These are phyloP conservation scores for Synergus laeviventris DNA, from an alignment of 2,888 invertebrate genomes.

Conservation along the genomic window DNA sequence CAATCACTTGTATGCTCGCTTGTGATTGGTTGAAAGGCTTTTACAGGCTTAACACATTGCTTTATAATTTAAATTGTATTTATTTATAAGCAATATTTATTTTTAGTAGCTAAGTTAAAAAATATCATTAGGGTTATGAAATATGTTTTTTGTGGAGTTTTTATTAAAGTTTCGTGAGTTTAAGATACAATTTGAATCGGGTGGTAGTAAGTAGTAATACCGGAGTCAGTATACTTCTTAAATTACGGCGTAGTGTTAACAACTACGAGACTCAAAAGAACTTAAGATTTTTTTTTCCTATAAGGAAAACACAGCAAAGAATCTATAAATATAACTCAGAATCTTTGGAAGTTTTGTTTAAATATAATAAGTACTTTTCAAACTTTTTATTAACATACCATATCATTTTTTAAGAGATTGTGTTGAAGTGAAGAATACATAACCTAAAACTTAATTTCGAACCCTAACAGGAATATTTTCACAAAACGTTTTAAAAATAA, in stretches of 20 bases:
- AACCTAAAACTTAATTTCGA: no score
- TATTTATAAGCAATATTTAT: not conserved
- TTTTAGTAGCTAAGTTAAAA: not conserved
- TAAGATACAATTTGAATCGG: not conserved
- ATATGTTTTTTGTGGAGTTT: not conserved
- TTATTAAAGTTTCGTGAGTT: not conserved
- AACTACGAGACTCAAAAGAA: not conserved
- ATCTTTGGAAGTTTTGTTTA: not conserved
- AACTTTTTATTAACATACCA: no score
- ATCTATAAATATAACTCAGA: not conserved
- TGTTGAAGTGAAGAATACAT: no score
- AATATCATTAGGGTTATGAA: not conserved
- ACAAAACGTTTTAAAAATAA: not conserved
- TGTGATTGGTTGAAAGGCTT: constrained; percentile 1
- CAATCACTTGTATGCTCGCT: not conserved
- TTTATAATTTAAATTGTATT: not conserved
- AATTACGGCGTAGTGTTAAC: not conserved
- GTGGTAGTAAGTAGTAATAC: not conserved
- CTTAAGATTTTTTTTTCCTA: not conserved
- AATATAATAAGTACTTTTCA: not conserved
- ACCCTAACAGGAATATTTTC: no score
- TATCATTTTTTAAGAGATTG: not conserved
- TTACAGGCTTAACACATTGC: no score
- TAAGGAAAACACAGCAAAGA: not conserved
- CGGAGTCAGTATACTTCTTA: not conserved